Conservation (phyloP, 2,888 invertebrate genomes). For the Metopia argyrocephala region DNA sequence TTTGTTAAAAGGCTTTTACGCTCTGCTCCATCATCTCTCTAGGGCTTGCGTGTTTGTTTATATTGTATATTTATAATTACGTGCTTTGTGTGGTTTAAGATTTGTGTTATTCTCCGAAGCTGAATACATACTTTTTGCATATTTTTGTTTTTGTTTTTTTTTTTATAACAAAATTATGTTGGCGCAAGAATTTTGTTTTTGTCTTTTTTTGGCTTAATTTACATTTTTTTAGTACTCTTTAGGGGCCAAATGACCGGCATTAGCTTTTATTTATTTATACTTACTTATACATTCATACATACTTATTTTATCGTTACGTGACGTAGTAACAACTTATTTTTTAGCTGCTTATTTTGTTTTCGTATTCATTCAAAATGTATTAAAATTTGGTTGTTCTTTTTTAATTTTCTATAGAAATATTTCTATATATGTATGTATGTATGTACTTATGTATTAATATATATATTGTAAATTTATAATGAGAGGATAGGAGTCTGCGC, state of each 20-base stretch:
- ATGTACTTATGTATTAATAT: not conserved
- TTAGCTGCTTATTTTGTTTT: not conserved
- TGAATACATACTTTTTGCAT: too few species aligned
- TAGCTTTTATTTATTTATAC: not conserved
- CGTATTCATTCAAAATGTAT: not conserved
- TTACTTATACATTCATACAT: not conserved
- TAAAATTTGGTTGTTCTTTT: not conserved
- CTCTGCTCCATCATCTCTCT: not conserved
- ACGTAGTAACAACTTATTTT: constrained; percentile 26
- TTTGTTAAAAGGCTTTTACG: not conserved
- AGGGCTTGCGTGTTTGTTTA: too few species aligned
- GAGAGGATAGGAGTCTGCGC: constrained; percentile 60
- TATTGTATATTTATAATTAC: too few species aligned
- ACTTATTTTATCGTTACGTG: constrained; percentile 19
- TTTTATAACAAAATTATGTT: not conserved
- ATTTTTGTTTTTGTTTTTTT: too few species aligned
- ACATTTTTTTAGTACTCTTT: not conserved
- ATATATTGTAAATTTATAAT: not conserved
- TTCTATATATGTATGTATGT: not conserved
- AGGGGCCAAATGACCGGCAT: constrained; percentile 41
- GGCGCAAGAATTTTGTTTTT: constrained; percentile 9
- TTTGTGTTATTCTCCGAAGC: too few species aligned
- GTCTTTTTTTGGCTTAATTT: not conserved
- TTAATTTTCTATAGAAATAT: not conserved
- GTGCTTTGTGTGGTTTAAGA: too few species aligned